phyloP scores from a whole-genome alignment of 2,113 vertebrate species.

The Ascaphus truei region DNA sequence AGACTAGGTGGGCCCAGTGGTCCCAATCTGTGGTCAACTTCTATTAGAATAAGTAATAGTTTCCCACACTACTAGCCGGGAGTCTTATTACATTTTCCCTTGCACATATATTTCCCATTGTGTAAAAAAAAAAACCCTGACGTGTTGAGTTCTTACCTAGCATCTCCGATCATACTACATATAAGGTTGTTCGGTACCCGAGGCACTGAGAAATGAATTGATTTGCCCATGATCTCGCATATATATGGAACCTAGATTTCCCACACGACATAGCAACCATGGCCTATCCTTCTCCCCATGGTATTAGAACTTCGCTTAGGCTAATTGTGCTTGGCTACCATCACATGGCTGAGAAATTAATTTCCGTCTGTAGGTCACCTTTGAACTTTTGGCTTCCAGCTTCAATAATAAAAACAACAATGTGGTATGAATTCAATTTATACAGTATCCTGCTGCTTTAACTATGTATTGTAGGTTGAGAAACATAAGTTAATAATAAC shows the following conservation, averaged over 20 bases:
- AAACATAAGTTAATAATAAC: background rate
- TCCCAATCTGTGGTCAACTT: too few species aligned
- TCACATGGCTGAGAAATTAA: background rate
- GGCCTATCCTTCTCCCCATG: background rate
- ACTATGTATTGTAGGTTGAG: background rate
- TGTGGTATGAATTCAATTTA: background rate
- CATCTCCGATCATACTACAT: too few species aligned
- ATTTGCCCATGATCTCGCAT: background rate
- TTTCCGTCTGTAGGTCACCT: background rate
- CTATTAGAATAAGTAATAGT: too few species aligned
- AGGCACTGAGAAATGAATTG: too few species aligned
- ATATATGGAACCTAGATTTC: background rate
- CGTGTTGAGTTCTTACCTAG: too few species aligned
- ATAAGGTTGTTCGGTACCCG: too few species aligned
- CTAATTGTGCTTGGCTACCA: background rate
- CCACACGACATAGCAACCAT: background rate
- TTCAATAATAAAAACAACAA: background rate
- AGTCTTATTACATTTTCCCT: too few species aligned
- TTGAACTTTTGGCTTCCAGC: background rate
- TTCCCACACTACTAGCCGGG: too few species aligned
- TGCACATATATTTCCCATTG: too few species aligned
- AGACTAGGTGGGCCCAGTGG: too few species aligned
- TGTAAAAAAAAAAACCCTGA: too few species aligned
- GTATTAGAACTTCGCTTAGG: background rate
- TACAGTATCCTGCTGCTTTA: slow-evolving; percentile 24